Evolutionary conservation across 1,140 invertebrate species (phyloP), one percentile per base, ranked within the genome.

Genomic region (Cydia strobilella): DNA sequence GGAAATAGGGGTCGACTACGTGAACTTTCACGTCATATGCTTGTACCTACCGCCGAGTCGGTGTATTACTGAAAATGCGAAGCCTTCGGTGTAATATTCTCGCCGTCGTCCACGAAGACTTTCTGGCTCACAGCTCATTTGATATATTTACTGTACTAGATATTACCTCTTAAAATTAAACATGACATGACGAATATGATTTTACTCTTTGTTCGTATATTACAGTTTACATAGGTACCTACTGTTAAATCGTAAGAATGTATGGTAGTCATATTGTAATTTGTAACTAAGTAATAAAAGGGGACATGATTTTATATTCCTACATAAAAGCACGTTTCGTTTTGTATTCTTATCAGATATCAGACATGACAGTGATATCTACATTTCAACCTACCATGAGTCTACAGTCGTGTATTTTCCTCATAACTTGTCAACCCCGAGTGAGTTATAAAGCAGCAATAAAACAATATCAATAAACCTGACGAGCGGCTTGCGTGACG

Each of bases 21-120:
- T 90, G 87, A 91, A 89, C 89, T 90, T 90, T 90, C 85, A 87
- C 84, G 82, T 90, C 88, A 87, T 92, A 89, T 90, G 84, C 84
- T 85, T 82, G 77, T 85, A 82, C 80, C 77, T 86, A 82, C 80
- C 80, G 78, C 75, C 74, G 75, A 76, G 75, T 74, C 71, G 7
- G 45, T 45, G n/a, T 48, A 48, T 69, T 35, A 18, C 65, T 69
- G 65, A 69, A 69, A 69, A 69, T 69, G 65, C n/a, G 62, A 65
- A 69, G 31, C 31, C n/a, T 35, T 69, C 2, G 27, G 27, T 35
- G 27, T 35, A 9, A 18, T 69, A 48, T 72, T 72, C 23, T 72
- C 20, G 10, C 27, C 2, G 23, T 15, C 54, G 23, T 23, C n/a
- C 20, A 23, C 9, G 51, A 18, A 59, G 18, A 59, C 3, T 23